Evolutionary conservation across 2,113 vertebrate genomes (phyloP), one percentile per base, ranked within the genome.

Genomic region (Ranitomeya variabilis): DNA sequence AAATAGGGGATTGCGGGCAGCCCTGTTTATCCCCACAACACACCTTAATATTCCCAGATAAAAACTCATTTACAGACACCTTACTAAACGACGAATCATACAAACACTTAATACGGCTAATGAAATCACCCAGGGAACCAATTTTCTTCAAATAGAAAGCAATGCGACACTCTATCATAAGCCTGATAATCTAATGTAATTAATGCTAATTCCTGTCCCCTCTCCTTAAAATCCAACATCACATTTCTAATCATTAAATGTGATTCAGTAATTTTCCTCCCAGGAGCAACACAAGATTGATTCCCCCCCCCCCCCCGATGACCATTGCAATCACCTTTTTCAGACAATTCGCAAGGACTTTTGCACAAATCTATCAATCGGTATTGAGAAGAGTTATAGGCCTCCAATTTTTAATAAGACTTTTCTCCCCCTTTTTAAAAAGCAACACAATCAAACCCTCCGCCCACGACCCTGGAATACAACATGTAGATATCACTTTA

Each of bases 271-370:
- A 21, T 64, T 64, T 21, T 64, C 18, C 62, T 64, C 6, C 19
- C 19, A 7, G 62, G 18, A 0, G 18, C 14, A 15, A 15, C 59
- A 16, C 59, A 60, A 0, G 59, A 15, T 15, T 69, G 66, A 6
- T 69, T 11, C 3, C 1, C 2, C 0, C 12, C 21, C 4, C n/a
- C 3, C 1, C 2, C 0, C 12, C 21, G 4, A 69, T 12, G 5
- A 69, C 66, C 0, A 7, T 18, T 0, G 7, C n/a, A 11, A 69
- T 12, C 1, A 69, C 66, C 4, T 12, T 12, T 26, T 69, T 23
- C 2, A 66, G 1, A 1, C 64, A 1, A 10, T 66, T 66, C 6
- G 64, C 64, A 5, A 6, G 10, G 0, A 66, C 2, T 10, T 66
- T 66, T 7, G 64, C 64, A 1, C 9, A 21, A 6, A 66, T 66